phyloP scores from a whole-genome alignment of 2,797 vertebrate genomes.

The Chanos chanos region DNA sequence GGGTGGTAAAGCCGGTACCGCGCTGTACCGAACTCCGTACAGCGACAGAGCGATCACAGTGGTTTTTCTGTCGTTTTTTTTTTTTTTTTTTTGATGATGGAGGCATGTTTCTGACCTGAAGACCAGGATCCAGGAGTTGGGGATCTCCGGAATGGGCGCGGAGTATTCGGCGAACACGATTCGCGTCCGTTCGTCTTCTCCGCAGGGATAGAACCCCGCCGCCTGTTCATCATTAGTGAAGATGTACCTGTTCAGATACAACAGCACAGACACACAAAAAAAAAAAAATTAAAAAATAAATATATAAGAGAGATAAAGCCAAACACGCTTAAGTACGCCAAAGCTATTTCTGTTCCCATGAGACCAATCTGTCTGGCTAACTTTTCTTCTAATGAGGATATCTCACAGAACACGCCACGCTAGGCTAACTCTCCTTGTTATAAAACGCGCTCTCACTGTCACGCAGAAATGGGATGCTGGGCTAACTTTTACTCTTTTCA shows the following conservation, averaged over 20 bases:
- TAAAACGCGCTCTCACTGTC: too few relatives aligned
- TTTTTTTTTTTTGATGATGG: not conserved
- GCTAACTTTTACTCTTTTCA: too few relatives aligned
- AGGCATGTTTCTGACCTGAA: constrained; percentile 76
- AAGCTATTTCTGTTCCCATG: too few relatives aligned
- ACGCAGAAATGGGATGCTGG: too few relatives aligned
- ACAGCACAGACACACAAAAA: constrained; percentile 10
- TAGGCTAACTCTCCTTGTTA: too few relatives aligned
- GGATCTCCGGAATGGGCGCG: constrained; percentile 67
- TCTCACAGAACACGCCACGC: too few relatives aligned
- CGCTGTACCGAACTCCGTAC: not conserved
- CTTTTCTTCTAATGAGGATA: too few relatives aligned
- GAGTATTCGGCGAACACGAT: constrained; percentile 76
- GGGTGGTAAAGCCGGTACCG: not conserved
- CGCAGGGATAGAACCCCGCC: constrained; percentile 73
- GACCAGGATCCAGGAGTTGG: constrained; percentile 80
- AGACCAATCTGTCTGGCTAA: too few relatives aligned
- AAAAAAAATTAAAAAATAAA: constrained; percentile 17
- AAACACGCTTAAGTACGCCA: too few relatives aligned
- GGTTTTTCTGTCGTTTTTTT: not conserved
- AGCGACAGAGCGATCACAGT: too few relatives aligned
- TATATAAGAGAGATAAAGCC: too few relatives aligned
- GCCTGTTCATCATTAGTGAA: constrained; percentile 71
- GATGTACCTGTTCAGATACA: constrained; percentile 64
- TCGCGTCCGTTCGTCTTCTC: constrained; percentile 79